These are phyloP conservation scores for Mormyrus lacerda DNA, from an alignment of 2,113 vertebrate species.

Conservation along the genomic window DNA sequence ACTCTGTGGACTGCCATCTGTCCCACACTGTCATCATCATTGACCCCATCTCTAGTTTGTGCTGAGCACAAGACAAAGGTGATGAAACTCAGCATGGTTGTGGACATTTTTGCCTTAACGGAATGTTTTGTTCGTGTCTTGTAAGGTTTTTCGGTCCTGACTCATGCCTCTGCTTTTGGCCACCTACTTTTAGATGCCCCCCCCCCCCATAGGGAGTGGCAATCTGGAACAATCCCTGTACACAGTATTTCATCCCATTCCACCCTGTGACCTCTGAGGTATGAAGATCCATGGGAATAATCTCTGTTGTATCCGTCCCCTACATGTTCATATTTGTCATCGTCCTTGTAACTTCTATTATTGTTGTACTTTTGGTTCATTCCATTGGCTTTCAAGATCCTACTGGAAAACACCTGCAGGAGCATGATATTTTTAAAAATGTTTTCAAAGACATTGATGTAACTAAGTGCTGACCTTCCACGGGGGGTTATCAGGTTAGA, in stretches of 20 bases:
- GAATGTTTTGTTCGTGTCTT: not conserved
- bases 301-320: not conserved
- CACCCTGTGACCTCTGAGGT: not conserved
- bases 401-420: not conserved
- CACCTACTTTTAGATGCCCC: not conserved
- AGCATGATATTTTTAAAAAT: not conserved
- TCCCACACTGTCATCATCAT: not conserved
- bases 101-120: not conserved
- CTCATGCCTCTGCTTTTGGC: not conserved
- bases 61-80: not conserved
- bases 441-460: not conserved
- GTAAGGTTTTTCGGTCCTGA: not conserved
- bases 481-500: not conserved
- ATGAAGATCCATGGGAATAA: not conserved
- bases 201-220: not conserved
- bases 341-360: not conserved
- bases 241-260: not conserved
- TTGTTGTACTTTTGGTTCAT: not conserved
- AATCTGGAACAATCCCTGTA: not conserved
- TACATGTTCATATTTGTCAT: not conserved
- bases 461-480: not conserved
- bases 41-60: not conserved
- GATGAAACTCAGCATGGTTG: not conserved
- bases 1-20: not conserved
- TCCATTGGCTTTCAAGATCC: not conserved